Evolutionary conservation across 1,140 invertebrate genomes (phyloP).

Genomic region (Pissodes strobi): DNA sequence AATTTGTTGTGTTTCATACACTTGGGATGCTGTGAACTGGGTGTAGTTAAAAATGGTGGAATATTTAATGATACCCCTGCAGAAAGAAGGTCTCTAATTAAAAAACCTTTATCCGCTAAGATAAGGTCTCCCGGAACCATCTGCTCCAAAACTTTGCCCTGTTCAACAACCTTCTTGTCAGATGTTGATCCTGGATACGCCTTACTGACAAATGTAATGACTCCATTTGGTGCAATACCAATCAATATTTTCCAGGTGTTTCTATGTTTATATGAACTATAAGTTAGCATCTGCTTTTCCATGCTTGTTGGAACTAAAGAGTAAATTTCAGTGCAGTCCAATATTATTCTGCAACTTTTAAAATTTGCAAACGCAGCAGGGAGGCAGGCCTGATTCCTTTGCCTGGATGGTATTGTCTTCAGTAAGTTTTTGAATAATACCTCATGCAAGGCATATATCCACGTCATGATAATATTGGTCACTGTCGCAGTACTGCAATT

Average conservation of each 20-base stretch:
- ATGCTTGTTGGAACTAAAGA: slow-evolving; percentile 15
- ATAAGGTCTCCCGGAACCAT: slow-evolving; percentile 34
- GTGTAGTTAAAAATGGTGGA: slow-evolving; percentile 38
- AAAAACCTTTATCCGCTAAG: slow-evolving; percentile 40
- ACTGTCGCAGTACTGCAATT: slow-evolving; percentile 26
- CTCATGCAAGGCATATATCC: slow-evolving; percentile 40
- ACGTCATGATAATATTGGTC: slow-evolving; percentile 40
- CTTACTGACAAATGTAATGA: slow-evolving; percentile 29
- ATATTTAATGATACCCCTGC: slow-evolving; percentile 36
- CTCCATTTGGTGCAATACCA: slow-evolving; percentile 40
- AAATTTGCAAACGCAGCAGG: slow-evolving; percentile 24
- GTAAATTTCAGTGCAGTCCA: slow-evolving; percentile 37
- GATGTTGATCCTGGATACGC: slow-evolving; percentile 33
- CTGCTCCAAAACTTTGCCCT: slow-evolving; percentile 17
- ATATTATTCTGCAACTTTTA: slow-evolving; percentile 34
- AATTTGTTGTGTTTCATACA: slow-evolving; percentile 27
- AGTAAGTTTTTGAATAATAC: slow-evolving; percentile 38
- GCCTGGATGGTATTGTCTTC: slow-evolving; percentile 34
- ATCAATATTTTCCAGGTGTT: slow-evolving; percentile 35
- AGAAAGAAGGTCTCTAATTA: slow-evolving; percentile 36
- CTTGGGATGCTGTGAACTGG: slow-evolving; percentile 32
- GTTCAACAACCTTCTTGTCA: slow-evolving; percentile 37
- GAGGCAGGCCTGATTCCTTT: slow-evolving; percentile 33
- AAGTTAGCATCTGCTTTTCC: slow-evolving; percentile 29
- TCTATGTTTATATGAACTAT: slow-evolving; percentile 33